phyloP scores from a whole-genome alignment of 2,797 vertebrate genomes.

The Artibeus jamaicensis region DNA sequence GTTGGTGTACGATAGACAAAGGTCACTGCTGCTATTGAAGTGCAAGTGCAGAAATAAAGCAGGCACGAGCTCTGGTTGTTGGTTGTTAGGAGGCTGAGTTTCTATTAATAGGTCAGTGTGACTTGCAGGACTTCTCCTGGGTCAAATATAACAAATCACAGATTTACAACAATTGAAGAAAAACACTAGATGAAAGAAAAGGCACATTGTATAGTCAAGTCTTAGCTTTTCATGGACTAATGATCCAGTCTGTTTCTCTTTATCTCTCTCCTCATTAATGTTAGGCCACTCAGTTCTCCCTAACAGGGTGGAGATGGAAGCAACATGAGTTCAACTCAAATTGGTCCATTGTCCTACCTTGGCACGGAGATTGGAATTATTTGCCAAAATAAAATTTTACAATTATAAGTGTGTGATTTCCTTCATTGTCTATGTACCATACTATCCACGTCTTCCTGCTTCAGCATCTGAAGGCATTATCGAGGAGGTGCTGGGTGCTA shows the following conservation, averaged over 20 bases:
- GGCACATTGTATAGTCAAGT: not conserved
- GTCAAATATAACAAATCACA: conserved; percentile 53
- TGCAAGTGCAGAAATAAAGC: conserved; percentile 48
- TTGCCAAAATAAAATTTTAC: not conserved
- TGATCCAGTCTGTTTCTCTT: conserved; percentile 2
- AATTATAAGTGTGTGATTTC: not conserved
- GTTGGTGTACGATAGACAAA: conserved; percentile 35
- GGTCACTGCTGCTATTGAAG: conserved; percentile 48
- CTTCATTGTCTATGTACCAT: not conserved
- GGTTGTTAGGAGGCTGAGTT: conserved; percentile 22
- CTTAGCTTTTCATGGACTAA: conserved; percentile 15
- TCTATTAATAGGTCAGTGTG: conserved; percentile 41
- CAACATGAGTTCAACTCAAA: not conserved
- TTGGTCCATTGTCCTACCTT: not conserved
- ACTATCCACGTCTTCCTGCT: not conserved
- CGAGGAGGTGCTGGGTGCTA: not conserved
- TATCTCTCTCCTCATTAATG: not conserved
- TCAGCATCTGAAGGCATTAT: not conserved
- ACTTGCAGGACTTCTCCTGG: conserved; percentile 1
- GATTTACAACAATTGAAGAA: conserved; percentile 44
- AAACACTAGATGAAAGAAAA: conserved; percentile 46
- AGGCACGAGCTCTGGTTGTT: conserved; percentile 12
- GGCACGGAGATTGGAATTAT: not conserved
- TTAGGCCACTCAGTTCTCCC: not conserved
- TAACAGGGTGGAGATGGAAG: not conserved